Conservation (phyloP, 2,113 vertebrate genomes). For the Tragelaphus buxtoni region DNA sequence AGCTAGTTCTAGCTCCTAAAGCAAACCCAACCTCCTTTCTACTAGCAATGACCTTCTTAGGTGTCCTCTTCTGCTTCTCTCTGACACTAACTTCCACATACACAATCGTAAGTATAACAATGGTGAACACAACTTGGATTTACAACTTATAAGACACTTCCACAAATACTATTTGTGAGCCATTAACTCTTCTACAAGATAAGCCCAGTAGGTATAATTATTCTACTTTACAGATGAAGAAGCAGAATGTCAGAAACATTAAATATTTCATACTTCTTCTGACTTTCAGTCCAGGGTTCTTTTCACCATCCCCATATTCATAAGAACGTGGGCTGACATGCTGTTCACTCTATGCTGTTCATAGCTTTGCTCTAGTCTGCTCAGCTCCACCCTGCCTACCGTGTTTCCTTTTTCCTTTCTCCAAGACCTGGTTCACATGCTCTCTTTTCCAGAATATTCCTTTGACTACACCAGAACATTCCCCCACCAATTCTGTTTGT, state of each 20-base stretch:
- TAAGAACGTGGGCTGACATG: accelerated
- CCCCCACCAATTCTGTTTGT: not conserved
- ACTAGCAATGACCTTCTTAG: not conserved
- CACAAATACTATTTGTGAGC: not conserved
- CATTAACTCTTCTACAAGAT: not conserved
- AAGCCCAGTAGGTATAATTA: not conserved
- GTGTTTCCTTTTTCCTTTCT: not conserved
- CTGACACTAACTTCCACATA: not conserved
- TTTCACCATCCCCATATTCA: not conserved
- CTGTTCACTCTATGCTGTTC: not conserved
- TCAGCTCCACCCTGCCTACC: not conserved
- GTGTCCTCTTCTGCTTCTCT: not conserved
- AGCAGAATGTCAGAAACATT: not conserved
- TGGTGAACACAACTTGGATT: not conserved
- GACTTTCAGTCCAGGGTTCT: not conserved
- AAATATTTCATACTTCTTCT: not conserved
- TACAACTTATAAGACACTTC: not conserved
- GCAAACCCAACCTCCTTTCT: not conserved
- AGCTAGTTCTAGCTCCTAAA: not conserved
- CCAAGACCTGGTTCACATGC: not conserved
- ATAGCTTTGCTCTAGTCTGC: not conserved
- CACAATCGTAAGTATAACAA: not conserved
- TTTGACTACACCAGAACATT: not conserved
- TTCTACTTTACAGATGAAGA: not conserved
- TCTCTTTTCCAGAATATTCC: not conserved